Evolutionary conservation across 2,888 invertebrate species (phyloP).

Genomic region (Schrankia costaestrigalis): DNA sequence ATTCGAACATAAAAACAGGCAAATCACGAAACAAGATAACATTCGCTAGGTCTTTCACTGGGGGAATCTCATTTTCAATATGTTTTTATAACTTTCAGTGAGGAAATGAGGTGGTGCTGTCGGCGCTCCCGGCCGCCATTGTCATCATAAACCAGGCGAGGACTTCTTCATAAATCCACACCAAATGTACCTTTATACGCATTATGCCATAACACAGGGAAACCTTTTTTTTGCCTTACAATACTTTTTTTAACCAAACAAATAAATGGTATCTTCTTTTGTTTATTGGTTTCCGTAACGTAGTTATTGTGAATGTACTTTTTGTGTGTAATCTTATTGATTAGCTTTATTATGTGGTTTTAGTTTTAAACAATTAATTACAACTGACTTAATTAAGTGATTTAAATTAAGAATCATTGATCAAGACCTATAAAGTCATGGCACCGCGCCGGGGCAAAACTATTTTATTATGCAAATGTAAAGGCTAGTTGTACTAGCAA

Average conservation of each 20-base stretch:
- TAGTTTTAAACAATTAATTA: too few relatives aligned
- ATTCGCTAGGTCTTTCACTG: slow-evolving; percentile 68
- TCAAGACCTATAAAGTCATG: too few relatives aligned
- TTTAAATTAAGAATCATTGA: too few relatives aligned
- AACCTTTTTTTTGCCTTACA: slow-evolving; percentile 53
- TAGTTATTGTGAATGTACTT: slow-evolving; percentile 3
- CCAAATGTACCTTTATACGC: slow-evolving; percentile 77
- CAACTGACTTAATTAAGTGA: too few relatives aligned
- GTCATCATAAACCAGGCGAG: slow-evolving; percentile 78
- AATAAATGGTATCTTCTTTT: slow-evolving; percentile 53
- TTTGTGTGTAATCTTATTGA: too few relatives aligned
- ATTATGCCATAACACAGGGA: slow-evolving; percentile 72
- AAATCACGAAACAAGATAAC: slow-evolving; percentile 79
- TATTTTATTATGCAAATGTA: too few relatives aligned
- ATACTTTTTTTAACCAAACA: slow-evolving; percentile 67
- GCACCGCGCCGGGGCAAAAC: too few relatives aligned
- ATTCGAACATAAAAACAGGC: slow-evolving; percentile 71
- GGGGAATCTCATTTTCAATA: slow-evolving; percentile 80
- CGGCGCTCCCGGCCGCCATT: slow-evolving; percentile 65
- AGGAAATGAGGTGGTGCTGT: slow-evolving; percentile 78
- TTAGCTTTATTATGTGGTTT: too few relatives aligned
- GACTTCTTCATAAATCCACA: slow-evolving; percentile 75
- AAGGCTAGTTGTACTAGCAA: too few relatives aligned
- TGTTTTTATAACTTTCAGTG: slow-evolving; percentile 80
- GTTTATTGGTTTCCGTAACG: slow-evolving; percentile 37